phyloP scores from a whole-genome alignment of 2,797 vertebrate genomes.

The Melanotaenia boesemani region DNA sequence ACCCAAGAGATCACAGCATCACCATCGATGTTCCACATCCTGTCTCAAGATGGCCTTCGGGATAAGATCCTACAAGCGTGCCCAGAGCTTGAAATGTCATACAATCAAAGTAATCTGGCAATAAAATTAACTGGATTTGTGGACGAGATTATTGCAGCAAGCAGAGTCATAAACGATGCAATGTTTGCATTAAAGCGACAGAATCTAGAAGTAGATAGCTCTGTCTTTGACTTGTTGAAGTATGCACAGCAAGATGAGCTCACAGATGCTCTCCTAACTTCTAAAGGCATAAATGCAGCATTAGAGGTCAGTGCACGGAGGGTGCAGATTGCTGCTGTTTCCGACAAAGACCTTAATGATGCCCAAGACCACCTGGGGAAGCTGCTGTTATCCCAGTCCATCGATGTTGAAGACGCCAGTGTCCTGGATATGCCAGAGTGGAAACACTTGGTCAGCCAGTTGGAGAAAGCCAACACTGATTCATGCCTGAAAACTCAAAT shows the following conservation, averaged over 20 bases:
- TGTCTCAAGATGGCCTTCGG: constrained; percentile 73
- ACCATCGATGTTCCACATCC: constrained; percentile 74
- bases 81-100: constrained; percentile 80
- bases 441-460: constrained; percentile 65
- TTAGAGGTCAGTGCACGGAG: constrained; percentile 71
- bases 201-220: constrained; percentile 57
- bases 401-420: constrained; percentile 76
- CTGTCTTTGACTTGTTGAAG: constrained; percentile 80
- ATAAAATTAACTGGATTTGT: constrained; percentile 82
- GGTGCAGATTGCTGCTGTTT: constrained; percentile 76
- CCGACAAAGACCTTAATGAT: constrained; percentile 67
- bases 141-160: constrained; percentile 81
- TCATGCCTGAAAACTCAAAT: constrained; percentile 63
- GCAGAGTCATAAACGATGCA: constrained; percentile 74
- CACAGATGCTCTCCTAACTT: constrained; percentile 79
- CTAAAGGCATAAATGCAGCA: constrained; percentile 75
- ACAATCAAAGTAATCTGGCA: constrained; percentile 43
- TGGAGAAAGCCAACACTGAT: constrained; percentile 60
- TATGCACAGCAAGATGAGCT: constrained; percentile 69
- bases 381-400: constrained; percentile 62
- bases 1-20: constrained; percentile 66
- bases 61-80: constrained; percentile 56
- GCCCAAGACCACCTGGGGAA: constrained; percentile 79
- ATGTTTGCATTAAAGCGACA: constrained; percentile 64
- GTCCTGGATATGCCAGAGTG: constrained; percentile 78